Percentiles rank a stretch among this genome's conserved stretches.
Evolutionary conservation across 2,888 invertebrate genomes (phyloP).

Genomic region (Ennomos erosarius): DNA sequence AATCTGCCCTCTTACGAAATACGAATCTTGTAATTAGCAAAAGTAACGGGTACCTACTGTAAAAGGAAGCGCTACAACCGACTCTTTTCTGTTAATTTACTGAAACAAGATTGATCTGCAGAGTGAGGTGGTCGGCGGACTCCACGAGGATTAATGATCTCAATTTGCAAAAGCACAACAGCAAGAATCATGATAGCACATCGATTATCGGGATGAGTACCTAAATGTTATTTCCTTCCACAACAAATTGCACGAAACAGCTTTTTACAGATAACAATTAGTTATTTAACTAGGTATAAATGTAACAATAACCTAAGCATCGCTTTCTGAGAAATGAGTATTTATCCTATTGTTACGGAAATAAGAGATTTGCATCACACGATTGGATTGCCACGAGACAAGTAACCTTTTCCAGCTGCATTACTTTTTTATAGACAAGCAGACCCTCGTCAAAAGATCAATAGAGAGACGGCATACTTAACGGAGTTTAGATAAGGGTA

Average conservation of each 20-base stretch:
- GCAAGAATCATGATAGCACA: conserved; percentile 21
- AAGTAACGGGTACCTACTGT: too few relatives aligned
- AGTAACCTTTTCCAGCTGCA: conserved; percentile 25
- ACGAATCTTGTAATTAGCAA: too few relatives aligned
- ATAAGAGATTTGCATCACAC: conserved; percentile 20
- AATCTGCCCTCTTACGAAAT: too few relatives aligned
- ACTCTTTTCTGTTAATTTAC: too few relatives aligned
- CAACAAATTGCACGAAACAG: neutral
- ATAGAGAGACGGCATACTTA: conserved; percentile 19
- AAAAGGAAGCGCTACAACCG: too few relatives aligned
- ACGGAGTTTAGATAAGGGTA: conserved; percentile 18
- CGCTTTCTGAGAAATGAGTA: neutral
- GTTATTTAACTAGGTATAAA: neutral
- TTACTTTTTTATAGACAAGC: conserved; percentile 17
- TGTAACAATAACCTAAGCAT: conserved; percentile 4
- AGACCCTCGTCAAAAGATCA: conserved; percentile 27
- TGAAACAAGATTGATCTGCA: conserved; percentile 19
- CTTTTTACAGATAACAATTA: neutral
- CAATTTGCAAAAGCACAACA: conserved; percentile 27
- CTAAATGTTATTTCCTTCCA: conserved; percentile 9
- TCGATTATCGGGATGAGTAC: conserved; percentile 18
- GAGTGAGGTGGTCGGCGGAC: conserved; percentile 5
- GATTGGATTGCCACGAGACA: conserved; percentile 21
- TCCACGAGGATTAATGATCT: conserved; percentile 30
- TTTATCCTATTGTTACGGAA: conserved; percentile 5